phyloP scores from a whole-genome alignment of 2,888 invertebrate genomes.

The Leistus spinibarbis region DNA sequence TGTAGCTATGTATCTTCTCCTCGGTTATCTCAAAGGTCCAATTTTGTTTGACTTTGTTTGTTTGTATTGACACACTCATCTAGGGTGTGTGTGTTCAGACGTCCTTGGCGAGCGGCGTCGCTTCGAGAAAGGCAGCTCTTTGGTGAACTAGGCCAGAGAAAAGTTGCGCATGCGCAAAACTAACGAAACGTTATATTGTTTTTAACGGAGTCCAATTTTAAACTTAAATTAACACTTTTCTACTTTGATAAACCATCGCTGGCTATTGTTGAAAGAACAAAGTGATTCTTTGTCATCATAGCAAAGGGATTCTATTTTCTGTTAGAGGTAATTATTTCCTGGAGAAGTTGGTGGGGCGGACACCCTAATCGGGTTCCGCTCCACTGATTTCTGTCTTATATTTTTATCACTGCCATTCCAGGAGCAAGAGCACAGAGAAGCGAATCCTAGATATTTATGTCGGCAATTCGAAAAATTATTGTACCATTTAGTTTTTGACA shows the following conservation, averaged over 20 bases:
- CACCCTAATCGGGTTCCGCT: neutral
- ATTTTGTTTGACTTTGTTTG: no score
- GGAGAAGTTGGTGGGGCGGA: neutral
- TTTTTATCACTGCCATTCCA: neutral
- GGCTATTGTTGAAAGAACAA: neutral
- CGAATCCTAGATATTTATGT: neutral
- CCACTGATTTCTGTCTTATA: neutral
- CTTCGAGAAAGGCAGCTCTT: neutral
- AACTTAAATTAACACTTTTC: slow-evolving; percentile 34
- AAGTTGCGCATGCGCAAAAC: neutral
- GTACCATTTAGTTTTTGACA: neutral
- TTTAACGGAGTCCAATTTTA: slow-evolving; percentile 31
- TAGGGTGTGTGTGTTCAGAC: neutral
- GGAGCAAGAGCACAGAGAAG: neutral
- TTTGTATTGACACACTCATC: no score
- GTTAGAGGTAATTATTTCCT: neutral
- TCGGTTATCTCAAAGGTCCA: neutral
- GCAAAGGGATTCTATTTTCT: neutral
- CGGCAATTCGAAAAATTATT: neutral
- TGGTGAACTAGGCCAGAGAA: neutral
- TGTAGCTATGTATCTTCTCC: neutral
- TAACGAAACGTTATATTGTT: neutral
- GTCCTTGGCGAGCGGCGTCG: neutral
- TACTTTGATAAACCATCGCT: neutral
- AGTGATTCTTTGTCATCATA: neutral